A percentile compares a stretch with the other conserved stretches of the same genome.
Conservation (phyloP, 2,888 invertebrate species). For the Invenusta paracnida region DNA sequence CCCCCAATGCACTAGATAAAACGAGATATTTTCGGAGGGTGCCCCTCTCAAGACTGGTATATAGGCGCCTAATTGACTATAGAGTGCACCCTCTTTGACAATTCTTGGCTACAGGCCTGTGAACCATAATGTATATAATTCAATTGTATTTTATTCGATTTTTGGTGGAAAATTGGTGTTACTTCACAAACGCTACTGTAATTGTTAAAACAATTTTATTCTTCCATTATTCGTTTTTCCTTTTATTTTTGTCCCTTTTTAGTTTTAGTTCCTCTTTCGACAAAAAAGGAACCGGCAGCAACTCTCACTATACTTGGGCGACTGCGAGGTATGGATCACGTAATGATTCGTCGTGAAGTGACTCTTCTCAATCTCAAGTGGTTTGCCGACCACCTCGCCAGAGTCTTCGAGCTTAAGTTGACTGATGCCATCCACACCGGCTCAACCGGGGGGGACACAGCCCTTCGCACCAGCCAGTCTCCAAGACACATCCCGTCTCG, state of each 20-base stretch:
- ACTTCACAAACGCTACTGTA: too few relatives aligned
- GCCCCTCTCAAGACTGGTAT: too few relatives aligned
- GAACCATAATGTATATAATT: too few relatives aligned
- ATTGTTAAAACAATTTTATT: too few relatives aligned
- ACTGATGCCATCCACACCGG: background rate
- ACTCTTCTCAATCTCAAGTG: slow-evolving; percentile 41
- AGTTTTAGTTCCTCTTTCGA: background rate
- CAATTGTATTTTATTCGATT: too few relatives aligned
- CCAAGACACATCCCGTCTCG: slow-evolving; percentile 3
- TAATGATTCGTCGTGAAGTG: background rate
- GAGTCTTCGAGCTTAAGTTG: slow-evolving; percentile 38
- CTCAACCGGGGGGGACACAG: background rate
- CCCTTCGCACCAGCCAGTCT: slow-evolving; percentile 19
- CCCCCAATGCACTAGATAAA: too few relatives aligned
- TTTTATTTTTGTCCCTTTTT: background rate
- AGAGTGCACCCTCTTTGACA: too few relatives aligned
- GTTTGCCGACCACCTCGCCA: slow-evolving; percentile 39
- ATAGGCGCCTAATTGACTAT: too few relatives aligned
- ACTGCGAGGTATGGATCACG: background rate
- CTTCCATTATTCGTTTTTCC: background rate
- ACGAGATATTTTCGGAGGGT: too few relatives aligned
- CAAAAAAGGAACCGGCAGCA: background rate
- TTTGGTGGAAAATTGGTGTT: too few relatives aligned
- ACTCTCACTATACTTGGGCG: too few relatives aligned
- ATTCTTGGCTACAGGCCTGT: too few relatives aligned